A percentile compares a stretch with the other conserved stretches of the same genome.
phyloP scores from a whole-genome alignment of 2,888 invertebrate species.

The Sisyra terminalis region DNA sequence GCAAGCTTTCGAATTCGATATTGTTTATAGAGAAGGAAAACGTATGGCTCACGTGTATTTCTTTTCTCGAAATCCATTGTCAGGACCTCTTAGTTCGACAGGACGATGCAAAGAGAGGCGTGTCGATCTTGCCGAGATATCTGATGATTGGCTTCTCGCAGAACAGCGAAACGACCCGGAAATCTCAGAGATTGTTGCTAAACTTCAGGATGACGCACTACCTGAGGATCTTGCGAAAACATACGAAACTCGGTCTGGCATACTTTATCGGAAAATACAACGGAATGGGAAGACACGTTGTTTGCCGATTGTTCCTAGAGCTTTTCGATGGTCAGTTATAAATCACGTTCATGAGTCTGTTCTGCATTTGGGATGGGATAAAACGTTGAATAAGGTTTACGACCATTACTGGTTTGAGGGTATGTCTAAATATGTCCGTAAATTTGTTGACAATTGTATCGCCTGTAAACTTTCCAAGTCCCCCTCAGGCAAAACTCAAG shows the following conservation, averaged over 20 bases:
- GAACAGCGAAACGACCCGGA: conserved; percentile 9
- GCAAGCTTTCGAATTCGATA: conserved; percentile 8
- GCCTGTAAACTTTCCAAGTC: conserved; percentile 4
- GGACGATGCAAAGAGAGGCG: not conserved
- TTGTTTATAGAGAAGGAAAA: not conserved
- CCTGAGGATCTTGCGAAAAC: conserved; percentile 9
- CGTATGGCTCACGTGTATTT: conserved; percentile 10
- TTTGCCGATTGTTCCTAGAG: conserved; percentile 8
- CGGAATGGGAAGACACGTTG: conserved; percentile 7
- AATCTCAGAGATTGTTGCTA: conserved; percentile 6
- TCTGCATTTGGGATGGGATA: conserved; percentile 1
- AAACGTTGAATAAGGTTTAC: conserved; percentile 11
- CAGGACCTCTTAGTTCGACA: not conserved
- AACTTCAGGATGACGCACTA: conserved; percentile 6
- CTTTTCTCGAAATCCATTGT: conserved; percentile 7
- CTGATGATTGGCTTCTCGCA: conserved; percentile 9
- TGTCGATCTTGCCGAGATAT: conserved; percentile 6
- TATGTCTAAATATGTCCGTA: conserved; percentile 13
- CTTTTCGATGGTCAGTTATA: conserved; percentile 5
- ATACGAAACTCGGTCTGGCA: conserved; percentile 7
- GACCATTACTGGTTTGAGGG: conserved; percentile 13
- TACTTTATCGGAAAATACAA: conserved; percentile 10
- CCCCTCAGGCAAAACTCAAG: conserved; percentile 16
- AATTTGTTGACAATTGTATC: conserved; percentile 13
- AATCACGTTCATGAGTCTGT: conserved; percentile 2